Evolutionary conservation across 2,797 vertebrate genomes (phyloP).

Genomic region (Enteromius trimaculatus): DNA sequence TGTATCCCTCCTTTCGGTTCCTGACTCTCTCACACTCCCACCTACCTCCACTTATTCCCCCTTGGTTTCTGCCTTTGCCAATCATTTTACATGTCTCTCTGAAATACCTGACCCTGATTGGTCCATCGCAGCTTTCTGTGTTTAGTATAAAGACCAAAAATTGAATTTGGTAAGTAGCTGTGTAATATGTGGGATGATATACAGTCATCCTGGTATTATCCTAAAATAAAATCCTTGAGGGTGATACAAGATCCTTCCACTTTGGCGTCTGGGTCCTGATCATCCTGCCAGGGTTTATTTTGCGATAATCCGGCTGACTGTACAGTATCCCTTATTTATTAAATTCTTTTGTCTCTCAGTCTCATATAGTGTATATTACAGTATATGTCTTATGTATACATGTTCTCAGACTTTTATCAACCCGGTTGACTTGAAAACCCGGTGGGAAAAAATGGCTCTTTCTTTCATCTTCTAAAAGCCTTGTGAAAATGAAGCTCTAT

Average conservation of each 20-base stretch:
- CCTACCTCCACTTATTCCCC: background rate
- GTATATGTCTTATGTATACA: background rate
- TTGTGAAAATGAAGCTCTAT: conserved; percentile 45
- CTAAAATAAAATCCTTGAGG: background rate
- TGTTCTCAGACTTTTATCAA: conserved; percentile 13
- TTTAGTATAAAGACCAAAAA: background rate
- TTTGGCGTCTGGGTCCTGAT: background rate
- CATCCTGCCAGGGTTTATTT: conserved; percentile 8
- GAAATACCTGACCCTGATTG: background rate
- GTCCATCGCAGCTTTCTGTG: background rate
- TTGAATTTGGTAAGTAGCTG: background rate
- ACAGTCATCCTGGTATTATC: conserved; percentile 14
- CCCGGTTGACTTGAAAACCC: background rate
- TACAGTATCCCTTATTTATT: conserved; percentile 26
- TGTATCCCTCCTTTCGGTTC: conserved; percentile 4
- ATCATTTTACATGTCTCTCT: conserved; percentile 3
- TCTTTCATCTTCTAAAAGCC: conserved; percentile 38
- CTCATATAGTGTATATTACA: background rate
- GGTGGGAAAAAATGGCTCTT: conserved; percentile 40
- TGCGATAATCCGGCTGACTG: conserved; percentile 18
- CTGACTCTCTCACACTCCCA: conserved; percentile 7
- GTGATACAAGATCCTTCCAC: conserved; percentile 24
- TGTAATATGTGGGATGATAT: conserved; percentile 31
- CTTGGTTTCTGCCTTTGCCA: background rate
- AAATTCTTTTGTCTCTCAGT: background rate